A percentile compares a stretch with the other conserved stretches of the same genome.
Conservation (phyloP, 2,113 vertebrate species). For the Arizona elegans region DNA sequence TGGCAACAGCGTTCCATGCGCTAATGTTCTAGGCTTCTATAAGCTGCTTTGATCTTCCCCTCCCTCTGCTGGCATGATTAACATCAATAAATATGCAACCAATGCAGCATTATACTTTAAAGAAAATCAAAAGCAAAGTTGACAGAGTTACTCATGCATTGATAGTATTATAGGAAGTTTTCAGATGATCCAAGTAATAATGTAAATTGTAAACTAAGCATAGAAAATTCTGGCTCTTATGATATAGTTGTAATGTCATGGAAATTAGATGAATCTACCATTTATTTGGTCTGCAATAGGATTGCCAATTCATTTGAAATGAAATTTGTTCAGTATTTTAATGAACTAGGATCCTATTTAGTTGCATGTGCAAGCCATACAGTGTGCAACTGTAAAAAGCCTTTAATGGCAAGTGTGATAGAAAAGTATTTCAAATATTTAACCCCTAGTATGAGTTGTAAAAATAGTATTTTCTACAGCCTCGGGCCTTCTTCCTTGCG, state of each 20-base stretch:
- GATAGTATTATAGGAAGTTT: neutral
- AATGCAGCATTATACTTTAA: neutral
- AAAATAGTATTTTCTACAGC: neutral
- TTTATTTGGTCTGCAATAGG: neutral
- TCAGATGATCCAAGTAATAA: neutral
- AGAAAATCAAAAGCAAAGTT: neutral
- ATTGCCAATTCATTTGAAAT: neutral
- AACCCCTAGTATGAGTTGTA: neutral
- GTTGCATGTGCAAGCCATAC: neutral
- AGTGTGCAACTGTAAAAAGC: neutral
- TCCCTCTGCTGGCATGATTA: neutral
- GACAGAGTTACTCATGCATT: neutral
- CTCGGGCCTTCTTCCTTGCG: neutral
- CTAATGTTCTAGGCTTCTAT: neutral
- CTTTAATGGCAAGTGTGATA: neutral
- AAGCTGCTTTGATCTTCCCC: neutral
- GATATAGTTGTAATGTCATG: neutral
- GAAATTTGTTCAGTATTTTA: neutral
- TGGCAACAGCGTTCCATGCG: neutral
- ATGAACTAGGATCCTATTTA: neutral
- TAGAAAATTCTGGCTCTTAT: neutral
- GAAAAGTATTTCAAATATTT: neutral
- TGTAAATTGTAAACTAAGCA: neutral
- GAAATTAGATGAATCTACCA: neutral
- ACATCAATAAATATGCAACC: neutral